Conservation (phyloP, 2,113 vertebrate genomes). For the Suricata suricatta region DNA sequence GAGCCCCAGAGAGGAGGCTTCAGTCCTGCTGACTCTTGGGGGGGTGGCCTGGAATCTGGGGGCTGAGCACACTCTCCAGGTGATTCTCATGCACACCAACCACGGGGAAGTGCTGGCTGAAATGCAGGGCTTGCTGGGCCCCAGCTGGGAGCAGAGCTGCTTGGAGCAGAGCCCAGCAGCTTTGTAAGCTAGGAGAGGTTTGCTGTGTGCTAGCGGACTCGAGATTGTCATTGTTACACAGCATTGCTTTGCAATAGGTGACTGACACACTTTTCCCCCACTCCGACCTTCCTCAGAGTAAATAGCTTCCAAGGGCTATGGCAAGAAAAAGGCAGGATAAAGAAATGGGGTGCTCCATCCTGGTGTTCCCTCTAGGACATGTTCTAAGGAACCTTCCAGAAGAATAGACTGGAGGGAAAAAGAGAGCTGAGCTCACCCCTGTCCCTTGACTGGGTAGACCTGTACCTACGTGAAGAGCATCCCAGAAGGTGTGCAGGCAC, state of each 20-base stretch:
- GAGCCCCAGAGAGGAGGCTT: background rate
- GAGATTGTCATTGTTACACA: background rate
- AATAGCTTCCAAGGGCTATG: background rate
- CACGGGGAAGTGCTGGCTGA: background rate
- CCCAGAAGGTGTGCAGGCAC: background rate
- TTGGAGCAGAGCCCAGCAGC: background rate
- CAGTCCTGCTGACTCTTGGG: background rate
- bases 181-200: background rate
- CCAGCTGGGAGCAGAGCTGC: background rate
- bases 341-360: background rate
- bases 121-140: too few species aligned
- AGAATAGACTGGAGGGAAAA: background rate
- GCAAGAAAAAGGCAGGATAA: background rate
- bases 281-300: background rate
- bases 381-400: background rate
- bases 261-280: background rate
- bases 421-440: background rate
- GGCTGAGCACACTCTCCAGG: background rate
- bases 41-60: accelerated
- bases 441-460: background rate
- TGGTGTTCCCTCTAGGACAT: background rate
- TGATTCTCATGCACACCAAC: background rate
- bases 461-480: too few species aligned
- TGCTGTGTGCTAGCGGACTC: too few species aligned
- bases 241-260: background rate